phyloP scores from a whole-genome alignment of 2,797 vertebrate genomes.

The Hyperoplus immaculatus region DNA sequence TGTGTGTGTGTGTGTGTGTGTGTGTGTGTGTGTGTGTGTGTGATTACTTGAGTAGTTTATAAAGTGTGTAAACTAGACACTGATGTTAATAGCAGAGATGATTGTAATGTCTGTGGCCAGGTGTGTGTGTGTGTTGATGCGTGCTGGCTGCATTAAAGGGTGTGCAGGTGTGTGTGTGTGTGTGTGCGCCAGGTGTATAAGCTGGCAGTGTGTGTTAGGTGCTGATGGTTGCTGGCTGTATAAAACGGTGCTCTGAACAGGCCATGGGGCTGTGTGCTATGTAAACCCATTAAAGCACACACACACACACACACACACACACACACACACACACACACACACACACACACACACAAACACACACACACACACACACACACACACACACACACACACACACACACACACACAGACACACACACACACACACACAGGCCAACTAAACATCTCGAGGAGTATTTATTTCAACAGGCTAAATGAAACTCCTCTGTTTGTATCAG shows the following conservation, averaged over 20 bases:
- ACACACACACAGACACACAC: too few species aligned
- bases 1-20: too few species aligned
- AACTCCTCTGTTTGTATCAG: conserved; percentile 76
- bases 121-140: too few species aligned
- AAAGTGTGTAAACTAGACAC: conserved; percentile 1
- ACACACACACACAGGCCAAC: conserved; percentile 32
- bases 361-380: too few species aligned
- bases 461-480: conserved; percentile 84
- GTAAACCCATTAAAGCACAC: conserved; percentile 76
- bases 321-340: too few species aligned
- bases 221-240: conserved; percentile 60
- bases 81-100: conserved; percentile 24
- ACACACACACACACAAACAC: too few species aligned
- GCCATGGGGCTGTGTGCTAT: conserved; percentile 45
- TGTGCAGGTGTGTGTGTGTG: too few species aligned
- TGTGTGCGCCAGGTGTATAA: not conserved
- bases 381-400: too few species aligned
- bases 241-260: not conserved
- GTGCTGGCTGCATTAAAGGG: too few species aligned
- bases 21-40: not conserved
- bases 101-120: not conserved
- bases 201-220: conserved; percentile 43
- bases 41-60: not conserved
- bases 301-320: conserved; percentile 45
- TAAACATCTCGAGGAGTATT: conserved; percentile 83